These are phyloP conservation scores for Cataglyphis altisquamis DNA, from an alignment of 2,888 invertebrate genomes.

Conservation along the genomic window DNA sequence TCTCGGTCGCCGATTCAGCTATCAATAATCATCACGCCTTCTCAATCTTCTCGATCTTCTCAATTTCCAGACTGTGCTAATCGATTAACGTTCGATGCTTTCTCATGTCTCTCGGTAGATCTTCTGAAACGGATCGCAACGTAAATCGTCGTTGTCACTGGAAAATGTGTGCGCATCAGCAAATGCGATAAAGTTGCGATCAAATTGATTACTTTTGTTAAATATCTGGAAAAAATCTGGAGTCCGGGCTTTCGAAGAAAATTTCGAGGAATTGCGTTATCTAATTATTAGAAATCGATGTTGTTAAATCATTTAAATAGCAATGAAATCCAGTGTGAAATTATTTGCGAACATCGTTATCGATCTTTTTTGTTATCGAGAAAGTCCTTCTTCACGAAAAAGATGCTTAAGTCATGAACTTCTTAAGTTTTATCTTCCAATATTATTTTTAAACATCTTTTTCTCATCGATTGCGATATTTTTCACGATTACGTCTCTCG, in stretches of 20 bases:
- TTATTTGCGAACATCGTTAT: not conserved
- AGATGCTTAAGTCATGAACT: not conserved
- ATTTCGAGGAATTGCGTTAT: not conserved
- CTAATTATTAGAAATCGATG: not conserved
- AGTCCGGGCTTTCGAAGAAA: not conserved
- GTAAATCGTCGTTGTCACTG: slow-evolving; percentile 20
- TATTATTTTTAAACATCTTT: not conserved
- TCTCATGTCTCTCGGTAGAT: slow-evolving; percentile 3
- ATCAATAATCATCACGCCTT: slow-evolving; percentile 64
- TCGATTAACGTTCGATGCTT: slow-evolving; percentile 15
- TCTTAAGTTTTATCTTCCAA: not conserved
- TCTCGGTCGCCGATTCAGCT: slow-evolving; percentile 38
- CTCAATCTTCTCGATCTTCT: slow-evolving; percentile 43
- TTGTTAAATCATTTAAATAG: not conserved
- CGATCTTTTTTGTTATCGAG: not conserved
- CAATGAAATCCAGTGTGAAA: not conserved
- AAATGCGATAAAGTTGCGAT: slow-evolving; percentile 10
- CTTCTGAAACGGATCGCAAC: not conserved
- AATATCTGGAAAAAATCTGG: slow-evolving; percentile 35
- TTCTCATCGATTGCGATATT: not conserved
- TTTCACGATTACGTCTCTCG: slow-evolving; percentile 30
- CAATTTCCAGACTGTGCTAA: not conserved
- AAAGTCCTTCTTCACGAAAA: not conserved
- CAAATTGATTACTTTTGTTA: slow-evolving; percentile 54
- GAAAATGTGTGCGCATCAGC: slow-evolving; percentile 46